phyloP scores from a whole-genome alignment of 2,888 invertebrate species.

The Synanthedon tipuliformis region DNA sequence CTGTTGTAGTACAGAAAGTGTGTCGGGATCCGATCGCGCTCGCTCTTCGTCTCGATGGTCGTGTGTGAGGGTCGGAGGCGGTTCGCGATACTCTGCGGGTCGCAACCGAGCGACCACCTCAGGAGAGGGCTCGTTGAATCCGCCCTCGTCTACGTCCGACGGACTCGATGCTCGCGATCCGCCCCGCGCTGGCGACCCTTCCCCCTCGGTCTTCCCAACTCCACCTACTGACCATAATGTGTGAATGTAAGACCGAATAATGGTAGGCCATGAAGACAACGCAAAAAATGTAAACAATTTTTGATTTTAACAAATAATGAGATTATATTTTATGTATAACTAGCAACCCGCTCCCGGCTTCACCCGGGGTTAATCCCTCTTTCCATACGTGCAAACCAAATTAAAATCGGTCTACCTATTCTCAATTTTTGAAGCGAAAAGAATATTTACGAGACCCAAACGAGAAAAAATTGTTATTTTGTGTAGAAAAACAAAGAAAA shows the following conservation, averaged over 20 bases:
- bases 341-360: too few species aligned
- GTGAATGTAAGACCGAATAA: background rate
- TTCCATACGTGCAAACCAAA: too few species aligned
- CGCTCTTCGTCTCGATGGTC: constrained; percentile 49
- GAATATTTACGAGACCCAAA: too few species aligned
- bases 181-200: constrained; percentile 64
- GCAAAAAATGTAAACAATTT: background rate
- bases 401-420: too few species aligned
- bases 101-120: constrained; percentile 74
- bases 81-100: constrained; percentile 57
- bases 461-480: too few species aligned
- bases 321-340: too few species aligned
- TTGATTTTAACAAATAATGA: background rate
- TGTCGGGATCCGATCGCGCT: constrained; percentile 57
- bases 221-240: constrained; percentile 43
- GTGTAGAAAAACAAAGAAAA: too few species aligned
- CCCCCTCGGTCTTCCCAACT: constrained; percentile 64
- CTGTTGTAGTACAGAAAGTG: constrained; percentile 60
- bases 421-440: too few species aligned
- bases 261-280: constrained; percentile 1
- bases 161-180: constrained; percentile 76
- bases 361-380: too few species aligned
- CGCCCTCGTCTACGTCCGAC: constrained; percentile 78
- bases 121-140: constrained; percentile 79
- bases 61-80: constrained; percentile 34